Conservation (phyloP, 2,797 vertebrate genomes). For the Leuciscus waleckii region DNA sequence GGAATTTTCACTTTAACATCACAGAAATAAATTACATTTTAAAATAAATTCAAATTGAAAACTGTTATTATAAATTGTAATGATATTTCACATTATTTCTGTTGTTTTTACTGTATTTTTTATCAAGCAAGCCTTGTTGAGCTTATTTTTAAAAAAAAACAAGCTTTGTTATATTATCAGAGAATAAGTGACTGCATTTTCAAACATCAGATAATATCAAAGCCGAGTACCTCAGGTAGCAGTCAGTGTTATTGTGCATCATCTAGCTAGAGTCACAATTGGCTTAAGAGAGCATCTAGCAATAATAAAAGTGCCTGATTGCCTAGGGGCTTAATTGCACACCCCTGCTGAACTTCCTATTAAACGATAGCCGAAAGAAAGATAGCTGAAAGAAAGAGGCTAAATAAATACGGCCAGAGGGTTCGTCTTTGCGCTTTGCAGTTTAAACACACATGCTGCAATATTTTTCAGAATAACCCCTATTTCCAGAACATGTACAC, state of each 20-base stretch:
- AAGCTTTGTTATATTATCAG: neutral
- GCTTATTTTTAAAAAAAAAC: neutral
- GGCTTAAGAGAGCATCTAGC: constrained; percentile 20
- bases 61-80: neutral
- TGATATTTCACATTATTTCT: neutral
- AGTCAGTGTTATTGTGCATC: constrained; percentile 9
- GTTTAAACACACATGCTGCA: constrained; percentile 17
- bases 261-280: constrained; percentile 46
- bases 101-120: neutral
- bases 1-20: neutral
- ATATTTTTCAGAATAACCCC: constrained; percentile 43
- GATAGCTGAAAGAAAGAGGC: constrained; percentile 24
- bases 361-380: constrained; percentile 34
- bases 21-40: neutral
- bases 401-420: constrained; percentile 41
- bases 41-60: no score
- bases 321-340: constrained; percentile 37
- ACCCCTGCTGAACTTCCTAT: constrained; percentile 47
- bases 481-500: neutral
- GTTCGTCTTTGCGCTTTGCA: constrained; percentile 6
- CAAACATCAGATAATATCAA: neutral
- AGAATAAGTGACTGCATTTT: neutral
- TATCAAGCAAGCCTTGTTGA: neutral
- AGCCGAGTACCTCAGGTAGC: neutral
- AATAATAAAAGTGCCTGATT: constrained; percentile 50